phyloP scores from a whole-genome alignment of 2,888 invertebrate species.

The Napeogenes inachia region DNA sequence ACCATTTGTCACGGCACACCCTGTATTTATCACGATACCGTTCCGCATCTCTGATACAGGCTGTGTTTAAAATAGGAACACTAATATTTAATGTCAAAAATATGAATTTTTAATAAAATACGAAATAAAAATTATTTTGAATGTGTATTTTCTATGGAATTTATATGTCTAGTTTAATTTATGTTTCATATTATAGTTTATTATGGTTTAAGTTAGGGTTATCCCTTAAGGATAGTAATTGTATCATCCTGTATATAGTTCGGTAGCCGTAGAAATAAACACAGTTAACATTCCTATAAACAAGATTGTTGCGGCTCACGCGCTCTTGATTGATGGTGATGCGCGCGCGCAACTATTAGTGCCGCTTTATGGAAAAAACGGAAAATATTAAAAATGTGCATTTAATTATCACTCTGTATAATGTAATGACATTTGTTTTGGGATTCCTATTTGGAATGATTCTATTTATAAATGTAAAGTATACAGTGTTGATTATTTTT shows the following conservation, averaged over 20 bases:
- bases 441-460: neutral
- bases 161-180: neutral
- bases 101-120: no score
- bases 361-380: constrained; percentile 58
- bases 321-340: constrained; percentile 60
- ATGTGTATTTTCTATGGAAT: no score
- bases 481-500: no score
- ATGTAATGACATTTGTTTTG: constrained; percentile 11
- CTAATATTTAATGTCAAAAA: neutral
- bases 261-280: constrained; percentile 61
- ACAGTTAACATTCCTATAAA: constrained; percentile 73
- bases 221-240: neutral
- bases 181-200: no score
- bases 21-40: constrained; percentile 73
- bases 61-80: constrained; percentile 30
- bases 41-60: constrained; percentile 51
- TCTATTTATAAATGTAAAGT: no score
- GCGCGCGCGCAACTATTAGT: constrained; percentile 60
- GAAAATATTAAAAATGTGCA: constrained; percentile 29
- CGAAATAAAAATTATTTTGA: no score
- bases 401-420: constrained; percentile 25
- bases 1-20: constrained; percentile 74
- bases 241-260: constrained; percentile 44
- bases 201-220: no score
- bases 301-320: constrained; percentile 63